These are phyloP conservation scores for Pseudoatta argentina DNA, from an alignment of 1,140 invertebrate genomes.

Conservation along the genomic window DNA sequence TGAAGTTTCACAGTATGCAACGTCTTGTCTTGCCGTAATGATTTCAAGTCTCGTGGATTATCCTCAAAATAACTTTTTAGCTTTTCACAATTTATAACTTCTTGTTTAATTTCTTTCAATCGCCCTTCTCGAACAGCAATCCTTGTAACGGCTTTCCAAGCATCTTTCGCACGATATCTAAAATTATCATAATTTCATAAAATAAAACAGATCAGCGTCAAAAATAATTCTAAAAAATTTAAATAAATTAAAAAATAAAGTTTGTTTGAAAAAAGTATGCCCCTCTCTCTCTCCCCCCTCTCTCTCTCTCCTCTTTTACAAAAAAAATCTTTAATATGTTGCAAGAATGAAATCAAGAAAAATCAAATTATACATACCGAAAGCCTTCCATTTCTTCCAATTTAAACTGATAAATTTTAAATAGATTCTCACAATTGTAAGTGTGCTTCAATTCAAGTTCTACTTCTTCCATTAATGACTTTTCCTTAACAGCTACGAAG, in stretches of 20 bases:
- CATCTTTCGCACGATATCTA: conserved; percentile 96
- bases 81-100: conserved; percentile 96
- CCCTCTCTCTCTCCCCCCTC: no score
- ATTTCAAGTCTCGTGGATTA: conserved; percentile 96
- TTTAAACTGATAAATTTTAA: conserved; percentile 96
- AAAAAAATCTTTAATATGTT: no score
- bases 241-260: background rate
- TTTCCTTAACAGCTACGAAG: conserved; percentile 95
- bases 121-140: conserved; percentile 97
- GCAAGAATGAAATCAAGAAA: background rate
- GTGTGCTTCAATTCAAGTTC: conserved; percentile 90
- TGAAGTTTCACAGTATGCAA: conserved; percentile 95
- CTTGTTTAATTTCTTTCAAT: conserved; percentile 97
- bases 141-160: conserved; percentile 95
- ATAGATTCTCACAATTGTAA: conserved; percentile 86
- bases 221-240: conserved; percentile 3
- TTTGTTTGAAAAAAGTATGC: no score
- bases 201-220: background rate
- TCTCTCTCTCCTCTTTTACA: no score
- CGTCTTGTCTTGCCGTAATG: conserved; percentile 96
- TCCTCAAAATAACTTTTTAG: conserved; percentile 94
- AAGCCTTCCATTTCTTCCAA: conserved; percentile 98
- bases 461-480: conserved; percentile 91
- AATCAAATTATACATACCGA: conserved; percentile 82
- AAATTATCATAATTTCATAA: conserved; percentile 12